Base-by-base conservation (phyloP, 1,140 invertebrate genomes). In the Drosophila lacertosa region DNA sequence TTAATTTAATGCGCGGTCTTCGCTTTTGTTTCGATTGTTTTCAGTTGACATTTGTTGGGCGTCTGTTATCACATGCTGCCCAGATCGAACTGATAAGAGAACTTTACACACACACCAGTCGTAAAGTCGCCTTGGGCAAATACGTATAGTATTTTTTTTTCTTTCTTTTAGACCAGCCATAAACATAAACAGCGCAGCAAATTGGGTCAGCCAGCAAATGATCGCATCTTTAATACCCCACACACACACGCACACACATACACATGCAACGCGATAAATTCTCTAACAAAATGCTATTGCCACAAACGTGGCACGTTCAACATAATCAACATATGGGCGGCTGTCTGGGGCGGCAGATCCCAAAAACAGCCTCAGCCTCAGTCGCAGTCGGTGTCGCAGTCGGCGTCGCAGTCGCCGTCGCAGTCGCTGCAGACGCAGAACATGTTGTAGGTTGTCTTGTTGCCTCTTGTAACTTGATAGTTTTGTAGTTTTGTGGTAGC, bases 391-490 rank as follows among this genome's bases (percentile, higher is more conserved):
- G n/a, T n/a, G n/a, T n/a, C n/a, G n/a, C n/a, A n/a, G n/a, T n/a
- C n/a, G n/a, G n/a, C n/a, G n/a, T n/a, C n/a, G n/a, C n/a, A n/a
- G n/a, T n/a, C n/a, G n/a, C n/a, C n/a, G n/a, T n/a, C 40, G 4
- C 40, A 35, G 13, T 18, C 22, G 20, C 35, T 39, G 42, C 50
- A 22, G 20, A n/a, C 47, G 53, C 48, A 68, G 69, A 84, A 84
- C 81, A 84, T 84, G 82, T 86, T 84, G 81, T 84, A 88, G 77
- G 81, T 81, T 88, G 83, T 88, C 82, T 88, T 88, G 82, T 81
- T 80, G 82, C 77, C 81, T 71, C 82, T 71, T 84, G 81, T 84
- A 84, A 84, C 77, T 54, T 58, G 81, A 84, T 84, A 84, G 82
- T 84, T 84, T 84, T 84, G 82, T 84, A 84, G 77, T 81, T 86